Conservation (phyloP, 2,888 invertebrate species). For the Steinernema carpocapsae region DNA sequence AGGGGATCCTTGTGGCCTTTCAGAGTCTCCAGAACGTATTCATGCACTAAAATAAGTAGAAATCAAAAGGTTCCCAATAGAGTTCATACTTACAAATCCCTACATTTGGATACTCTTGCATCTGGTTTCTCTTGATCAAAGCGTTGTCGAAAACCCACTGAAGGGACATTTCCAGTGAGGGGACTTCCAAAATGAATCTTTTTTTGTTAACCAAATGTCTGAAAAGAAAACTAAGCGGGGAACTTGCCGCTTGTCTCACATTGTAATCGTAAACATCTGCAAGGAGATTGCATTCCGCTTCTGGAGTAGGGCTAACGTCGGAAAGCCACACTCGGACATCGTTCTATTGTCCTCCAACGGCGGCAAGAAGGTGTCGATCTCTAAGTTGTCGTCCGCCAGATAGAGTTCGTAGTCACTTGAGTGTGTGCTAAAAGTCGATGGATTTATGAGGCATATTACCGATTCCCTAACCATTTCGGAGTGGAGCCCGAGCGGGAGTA, state of each 20-base stretch:
- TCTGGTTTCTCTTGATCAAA: conserved; percentile 16
- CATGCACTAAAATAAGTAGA: conserved; percentile 28
- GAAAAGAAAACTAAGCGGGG: neutral
- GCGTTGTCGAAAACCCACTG: conserved; percentile 42
- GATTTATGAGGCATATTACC: neutral
- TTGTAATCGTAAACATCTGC: neutral
- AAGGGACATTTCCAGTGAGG: conserved; percentile 39
- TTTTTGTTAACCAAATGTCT: conserved; percentile 23
- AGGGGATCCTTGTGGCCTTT: conserved; percentile 36
- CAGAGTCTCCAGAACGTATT: conserved; percentile 42
- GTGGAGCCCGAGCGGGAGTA: conserved; percentile 36
- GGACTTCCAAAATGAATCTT: neutral
- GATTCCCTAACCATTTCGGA: conserved; percentile 39
- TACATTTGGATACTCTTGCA: neutral
- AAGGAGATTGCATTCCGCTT: neutral
- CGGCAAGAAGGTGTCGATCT: conserved; percentile 46
- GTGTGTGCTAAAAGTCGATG: conserved; percentile 40
- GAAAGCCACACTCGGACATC: conserved; percentile 45
- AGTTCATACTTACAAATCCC: neutral
- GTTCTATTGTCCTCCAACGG: conserved; percentile 41
- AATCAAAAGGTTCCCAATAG: neutral
- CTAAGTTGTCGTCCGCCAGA: conserved; percentile 44
- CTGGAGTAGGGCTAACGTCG: conserved; percentile 41
- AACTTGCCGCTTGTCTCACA: neutral
- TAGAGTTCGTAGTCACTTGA: conserved; percentile 43